Evolutionary conservation across 2,888 invertebrate species (phyloP).

Genomic region (Orchestes rusci): DNA sequence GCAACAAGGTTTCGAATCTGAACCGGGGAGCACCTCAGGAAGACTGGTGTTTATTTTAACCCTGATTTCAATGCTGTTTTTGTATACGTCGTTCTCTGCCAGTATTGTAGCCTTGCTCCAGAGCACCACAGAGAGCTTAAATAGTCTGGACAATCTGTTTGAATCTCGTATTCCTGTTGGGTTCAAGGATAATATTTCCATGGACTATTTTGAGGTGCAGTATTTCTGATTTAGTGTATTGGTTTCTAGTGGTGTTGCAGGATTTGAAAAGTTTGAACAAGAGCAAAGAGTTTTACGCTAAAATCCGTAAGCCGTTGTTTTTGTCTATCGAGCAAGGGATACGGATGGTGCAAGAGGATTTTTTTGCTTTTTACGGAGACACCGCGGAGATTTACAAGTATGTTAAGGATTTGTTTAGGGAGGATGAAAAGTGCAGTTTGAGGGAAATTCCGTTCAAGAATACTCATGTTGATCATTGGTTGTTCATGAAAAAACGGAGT

Average conservation of each 20-base stretch:
- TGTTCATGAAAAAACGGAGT: conserved; percentile 49
- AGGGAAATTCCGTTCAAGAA: conserved; percentile 54
- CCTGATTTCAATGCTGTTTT: conserved; percentile 45
- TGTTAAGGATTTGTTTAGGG: conserved; percentile 58
- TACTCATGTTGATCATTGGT: conserved; percentile 48
- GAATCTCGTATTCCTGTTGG: conserved; percentile 54
- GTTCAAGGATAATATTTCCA: conserved; percentile 51
- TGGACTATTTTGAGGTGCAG: conserved; percentile 57
- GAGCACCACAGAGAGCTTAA: conserved; percentile 53
- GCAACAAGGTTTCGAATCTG: conserved; percentile 45
- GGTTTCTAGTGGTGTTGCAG: conserved; percentile 3
- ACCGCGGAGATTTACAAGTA: conserved; percentile 58
- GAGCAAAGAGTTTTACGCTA: conserved; percentile 27
- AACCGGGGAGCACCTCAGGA: conserved; percentile 46
- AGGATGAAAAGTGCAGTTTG: conserved; percentile 64
- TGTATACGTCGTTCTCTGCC: conserved; percentile 61
- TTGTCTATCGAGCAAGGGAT: conserved; percentile 56
- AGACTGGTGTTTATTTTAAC: conserved; percentile 38
- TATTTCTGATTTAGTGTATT: neutral
- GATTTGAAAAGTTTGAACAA: conserved; percentile 8
- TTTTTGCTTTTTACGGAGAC: conserved; percentile 65
- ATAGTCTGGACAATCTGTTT: conserved; percentile 49
- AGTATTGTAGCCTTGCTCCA: conserved; percentile 61
- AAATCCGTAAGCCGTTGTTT: conserved; percentile 51
- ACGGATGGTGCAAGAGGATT: conserved; percentile 49